These are phyloP conservation scores for Rhinatrema bivittatum DNA, from an alignment of 2,797 vertebrate species.

Conservation along the genomic window DNA sequence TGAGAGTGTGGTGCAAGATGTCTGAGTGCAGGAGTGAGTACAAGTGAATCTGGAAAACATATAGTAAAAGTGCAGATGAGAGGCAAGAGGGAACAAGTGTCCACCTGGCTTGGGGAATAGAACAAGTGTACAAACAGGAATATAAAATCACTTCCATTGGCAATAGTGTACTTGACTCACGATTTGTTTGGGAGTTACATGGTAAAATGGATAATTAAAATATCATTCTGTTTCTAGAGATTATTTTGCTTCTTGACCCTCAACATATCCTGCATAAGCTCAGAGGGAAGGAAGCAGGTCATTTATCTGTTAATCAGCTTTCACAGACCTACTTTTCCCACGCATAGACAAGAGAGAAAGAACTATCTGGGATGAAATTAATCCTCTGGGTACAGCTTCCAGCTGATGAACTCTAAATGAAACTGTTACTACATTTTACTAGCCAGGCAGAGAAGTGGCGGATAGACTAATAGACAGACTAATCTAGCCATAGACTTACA, in stretches of 20 bases:
- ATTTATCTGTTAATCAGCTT: slow-evolving; percentile 12
- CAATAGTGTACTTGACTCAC: background rate
- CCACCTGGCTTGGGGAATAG: too few relatives aligned
- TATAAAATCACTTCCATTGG: too few relatives aligned
- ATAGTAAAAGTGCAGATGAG: too few relatives aligned
- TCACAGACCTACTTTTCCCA: slow-evolving; percentile 4
- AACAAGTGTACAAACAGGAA: too few relatives aligned
- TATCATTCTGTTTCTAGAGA: background rate
- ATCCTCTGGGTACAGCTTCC: background rate
- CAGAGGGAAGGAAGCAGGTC: background rate
- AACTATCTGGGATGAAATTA: slow-evolving; percentile 12
- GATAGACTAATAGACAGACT: too few relatives aligned
- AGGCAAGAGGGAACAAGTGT: too few relatives aligned
- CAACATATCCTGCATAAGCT: slow-evolving; percentile 5
- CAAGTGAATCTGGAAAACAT: too few relatives aligned
- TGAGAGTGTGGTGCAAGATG: too few relatives aligned
- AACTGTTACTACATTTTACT: background rate
- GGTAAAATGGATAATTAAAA: background rate
- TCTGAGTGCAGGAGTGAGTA: too few relatives aligned
- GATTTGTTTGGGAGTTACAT: background rate
- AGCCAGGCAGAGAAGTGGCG: background rate
- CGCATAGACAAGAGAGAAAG: slow-evolving; percentile 3
- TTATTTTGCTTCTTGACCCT: slow-evolving; percentile 13
- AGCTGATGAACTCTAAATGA: background rate
- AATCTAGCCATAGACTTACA: too few relatives aligned